Conservation (phyloP, 2,888 invertebrate species). For the Drosophila hamatofila region DNA sequence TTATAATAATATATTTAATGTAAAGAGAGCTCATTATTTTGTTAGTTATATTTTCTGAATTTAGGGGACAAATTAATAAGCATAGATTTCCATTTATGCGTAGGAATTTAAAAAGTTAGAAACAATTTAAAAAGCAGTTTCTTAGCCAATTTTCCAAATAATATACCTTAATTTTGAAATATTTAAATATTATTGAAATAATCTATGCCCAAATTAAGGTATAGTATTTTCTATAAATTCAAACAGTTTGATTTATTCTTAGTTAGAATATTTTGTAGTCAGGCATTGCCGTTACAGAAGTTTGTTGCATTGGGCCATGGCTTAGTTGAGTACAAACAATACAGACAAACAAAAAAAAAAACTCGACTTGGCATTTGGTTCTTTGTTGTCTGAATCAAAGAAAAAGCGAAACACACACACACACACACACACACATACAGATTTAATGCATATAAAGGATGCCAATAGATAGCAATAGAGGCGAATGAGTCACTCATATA, state of each 20-base stretch:
- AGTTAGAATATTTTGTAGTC: not conserved
- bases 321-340: conserved; percentile 19
- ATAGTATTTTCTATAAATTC: too few relatives aligned
- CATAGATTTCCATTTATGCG: too few relatives aligned
- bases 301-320: conserved; percentile 30
- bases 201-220: too few relatives aligned
- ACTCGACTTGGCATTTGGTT: conserved; percentile 38
- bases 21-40: not conserved
- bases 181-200: too few relatives aligned
- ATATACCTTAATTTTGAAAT: too few relatives aligned
- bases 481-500: conserved; percentile 34
- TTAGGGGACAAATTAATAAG: too few relatives aligned
- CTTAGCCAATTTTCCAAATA: too few relatives aligned
- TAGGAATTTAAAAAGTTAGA: too few relatives aligned
- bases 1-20: not conserved
- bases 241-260: too few relatives aligned
- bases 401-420: not conserved
- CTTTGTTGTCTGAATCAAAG: conserved; percentile 45
- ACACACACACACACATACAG: not conserved
- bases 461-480: conserved; percentile 25
- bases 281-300: conserved; percentile 3
- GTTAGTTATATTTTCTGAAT: too few relatives aligned
- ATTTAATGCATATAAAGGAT: conserved; percentile 27
- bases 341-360: conserved; percentile 4
- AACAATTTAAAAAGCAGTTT: too few relatives aligned